A percentile compares a stretch with the other conserved stretches of the same genome.
These are phyloP conservation scores for Heliconius aoede DNA, from an alignment of 2,888 invertebrate genomes.

Conservation along the genomic window DNA sequence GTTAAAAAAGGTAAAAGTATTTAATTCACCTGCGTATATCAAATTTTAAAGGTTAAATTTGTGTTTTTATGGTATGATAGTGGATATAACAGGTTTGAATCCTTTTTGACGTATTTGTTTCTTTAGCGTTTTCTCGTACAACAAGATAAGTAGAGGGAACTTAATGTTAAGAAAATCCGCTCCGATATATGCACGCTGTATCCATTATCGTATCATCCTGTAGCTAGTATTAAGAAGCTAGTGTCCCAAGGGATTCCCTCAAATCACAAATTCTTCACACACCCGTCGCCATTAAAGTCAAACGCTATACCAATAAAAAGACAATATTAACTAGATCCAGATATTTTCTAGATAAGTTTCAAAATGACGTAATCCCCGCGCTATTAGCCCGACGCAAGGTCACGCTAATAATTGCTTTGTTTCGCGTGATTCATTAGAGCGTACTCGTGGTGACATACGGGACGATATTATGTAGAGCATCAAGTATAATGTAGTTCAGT, in stretches of 20 bases:
- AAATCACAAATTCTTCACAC: no score
- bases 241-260: no score
- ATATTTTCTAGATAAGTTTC: not conserved
- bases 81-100: not conserved
- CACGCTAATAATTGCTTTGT: conserved; percentile 41
- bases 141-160: no score
- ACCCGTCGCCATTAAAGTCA: no score
- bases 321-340: not conserved
- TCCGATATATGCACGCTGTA: no score
- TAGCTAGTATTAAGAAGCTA: no score
- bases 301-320: not conserved
- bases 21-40: conserved; percentile 7
- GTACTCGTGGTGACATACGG: conserved; percentile 16
- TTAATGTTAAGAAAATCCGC: no score
- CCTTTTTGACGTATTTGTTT: no score
- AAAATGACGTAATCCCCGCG: conserved; percentile 16
- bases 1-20: conserved; percentile 25
- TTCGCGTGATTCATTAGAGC: conserved; percentile 43
- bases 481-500: not conserved
- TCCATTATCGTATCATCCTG: no score
- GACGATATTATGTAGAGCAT: not conserved
- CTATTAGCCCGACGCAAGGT: conserved; percentile 36
- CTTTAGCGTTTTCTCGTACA: no score
- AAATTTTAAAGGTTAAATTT: not conserved
- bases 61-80: not conserved